Evolutionary conservation across 1,140 invertebrate genomes (phyloP), one percentile per base, ranked within the genome.

Genomic region (Nautilus pompilius): DNA sequence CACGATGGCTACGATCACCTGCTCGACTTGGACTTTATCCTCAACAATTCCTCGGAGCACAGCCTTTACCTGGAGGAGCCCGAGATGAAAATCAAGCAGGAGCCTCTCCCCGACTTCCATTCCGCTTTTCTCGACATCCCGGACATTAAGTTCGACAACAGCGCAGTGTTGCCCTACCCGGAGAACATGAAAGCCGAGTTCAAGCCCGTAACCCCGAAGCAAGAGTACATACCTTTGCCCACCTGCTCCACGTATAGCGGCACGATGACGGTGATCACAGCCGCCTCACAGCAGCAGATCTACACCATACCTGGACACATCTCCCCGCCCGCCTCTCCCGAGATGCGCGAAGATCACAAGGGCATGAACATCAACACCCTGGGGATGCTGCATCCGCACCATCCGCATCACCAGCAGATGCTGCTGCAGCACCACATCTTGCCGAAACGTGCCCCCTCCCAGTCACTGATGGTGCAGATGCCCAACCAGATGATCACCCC

Each of bases 321-420:
- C 63, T 85, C 85, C 3, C 85, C 85, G 10, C 85, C 85, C 5
- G 84, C 84, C 20, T 85, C 84, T 51, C 85, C 85, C 17, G 84
- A 86, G 58, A 79, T 77, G 24, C 67, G 65, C 57, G 61, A 69
- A 30, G 65, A 70, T 24, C 57, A 63, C 48, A 55, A 67, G 41
- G 33, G 53, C 0, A 70, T 72, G 58, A 63, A 69, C 48, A 63
- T 56, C 56, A 58, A 45, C 33, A 59, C 62, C 4, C 56, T 71
- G 29, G 65, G 70, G 28, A 62, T 79, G 34, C 63, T 69, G 17
- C 76, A 80, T 66, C 79, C 57, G 10, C 68, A 61, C 10, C 68
- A 66, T 30, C 72, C 69, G 58, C 69, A 66, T 30, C 63, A 68
- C 8, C 67, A 62, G 15, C 58, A 51, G 49, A 59, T 66, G 24